phyloP scores from a whole-genome alignment of 2,888 invertebrate genomes.

The Sarcophaga variegata region DNA sequence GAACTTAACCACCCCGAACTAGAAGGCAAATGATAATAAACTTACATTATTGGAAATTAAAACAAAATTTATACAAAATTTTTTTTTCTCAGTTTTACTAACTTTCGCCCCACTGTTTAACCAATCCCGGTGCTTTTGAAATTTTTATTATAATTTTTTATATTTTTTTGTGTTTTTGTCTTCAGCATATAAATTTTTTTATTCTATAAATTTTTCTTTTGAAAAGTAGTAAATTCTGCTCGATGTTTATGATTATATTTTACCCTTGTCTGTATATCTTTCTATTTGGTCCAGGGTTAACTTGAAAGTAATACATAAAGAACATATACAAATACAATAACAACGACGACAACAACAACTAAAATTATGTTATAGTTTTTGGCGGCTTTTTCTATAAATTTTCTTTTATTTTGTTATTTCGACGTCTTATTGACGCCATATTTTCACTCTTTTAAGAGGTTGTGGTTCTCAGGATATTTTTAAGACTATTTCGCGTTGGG shows the following conservation, averaged over 20 bases:
- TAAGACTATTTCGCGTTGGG: neutral
- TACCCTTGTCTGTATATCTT: conserved; percentile 41
- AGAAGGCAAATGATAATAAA: too few relatives aligned
- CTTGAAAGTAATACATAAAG: conserved; percentile 34
- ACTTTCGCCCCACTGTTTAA: too few relatives aligned
- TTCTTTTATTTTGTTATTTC: conserved; percentile 20
- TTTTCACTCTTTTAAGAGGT: conserved; percentile 22
- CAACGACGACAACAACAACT: neutral
- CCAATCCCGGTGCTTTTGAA: too few relatives aligned
- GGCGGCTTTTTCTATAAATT: conserved; percentile 45
- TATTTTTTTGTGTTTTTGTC: too few relatives aligned
- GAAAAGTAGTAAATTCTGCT: conserved; percentile 26
- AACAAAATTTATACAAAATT: too few relatives aligned
- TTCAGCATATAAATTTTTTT: neutral
- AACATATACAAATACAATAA: neutral
- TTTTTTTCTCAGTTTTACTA: too few relatives aligned
- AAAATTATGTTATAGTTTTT: conserved; percentile 42
- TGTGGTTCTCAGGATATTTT: neutral
- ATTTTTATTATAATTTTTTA: too few relatives aligned
- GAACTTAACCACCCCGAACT: too few relatives aligned
- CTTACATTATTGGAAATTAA: too few relatives aligned
- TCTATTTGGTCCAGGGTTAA: conserved; percentile 48
- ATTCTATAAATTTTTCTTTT: conserved; percentile 33
- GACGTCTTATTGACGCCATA: conserved; percentile 56
- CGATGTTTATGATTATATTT: conserved; percentile 25